Percentiles rank a stretch among this genome's conserved stretches.
phyloP scores from a whole-genome alignment of 2,797 vertebrate species.

The Danio aesculapii region DNA sequence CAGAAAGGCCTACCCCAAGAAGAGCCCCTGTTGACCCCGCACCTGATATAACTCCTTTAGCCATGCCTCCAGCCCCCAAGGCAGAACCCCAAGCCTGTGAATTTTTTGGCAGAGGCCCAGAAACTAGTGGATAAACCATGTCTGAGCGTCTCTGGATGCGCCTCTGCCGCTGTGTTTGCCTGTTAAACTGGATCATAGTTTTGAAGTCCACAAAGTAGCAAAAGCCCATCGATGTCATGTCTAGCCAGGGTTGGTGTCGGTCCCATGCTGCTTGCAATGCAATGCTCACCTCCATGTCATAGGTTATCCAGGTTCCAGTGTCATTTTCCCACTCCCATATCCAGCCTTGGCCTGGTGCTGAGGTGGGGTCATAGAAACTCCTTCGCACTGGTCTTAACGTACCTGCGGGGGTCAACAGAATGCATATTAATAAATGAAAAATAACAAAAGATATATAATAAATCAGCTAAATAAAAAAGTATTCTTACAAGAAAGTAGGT shows the following conservation, averaged over 20 bases:
- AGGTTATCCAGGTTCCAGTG: conserved; percentile 89
- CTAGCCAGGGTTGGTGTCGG: conserved; percentile 89
- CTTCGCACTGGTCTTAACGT: conserved; percentile 92
- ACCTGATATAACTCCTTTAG: conserved; percentile 52
- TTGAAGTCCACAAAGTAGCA: conserved; percentile 92
- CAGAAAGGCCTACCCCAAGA: conserved; percentile 79
- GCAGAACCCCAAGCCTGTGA: conserved; percentile 76
- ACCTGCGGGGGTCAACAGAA: conserved; percentile 72
- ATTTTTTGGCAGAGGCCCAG: conserved; percentile 81
- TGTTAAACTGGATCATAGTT: conserved; percentile 95
- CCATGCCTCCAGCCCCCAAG: conserved; percentile 62
- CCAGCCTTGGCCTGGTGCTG: conserved; percentile 90
- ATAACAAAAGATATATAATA: background rate
- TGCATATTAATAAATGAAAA: background rate
- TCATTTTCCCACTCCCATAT: conserved; percentile 98
- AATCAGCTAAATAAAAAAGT: background rate
- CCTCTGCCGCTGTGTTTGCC: conserved; percentile 90
- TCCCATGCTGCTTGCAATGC: conserved; percentile 88
- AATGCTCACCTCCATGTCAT: conserved; percentile 93
- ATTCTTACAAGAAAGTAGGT: background rate
- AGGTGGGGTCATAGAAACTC: conserved; percentile 89
- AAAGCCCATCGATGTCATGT: conserved; percentile 91
- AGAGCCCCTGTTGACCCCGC: conserved; percentile 74
- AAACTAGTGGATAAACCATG: conserved; percentile 88
- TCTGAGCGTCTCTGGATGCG: conserved; percentile 90